Conservation (phyloP, 2,888 invertebrate genomes). For the Tryphoninae sp. region DNA sequence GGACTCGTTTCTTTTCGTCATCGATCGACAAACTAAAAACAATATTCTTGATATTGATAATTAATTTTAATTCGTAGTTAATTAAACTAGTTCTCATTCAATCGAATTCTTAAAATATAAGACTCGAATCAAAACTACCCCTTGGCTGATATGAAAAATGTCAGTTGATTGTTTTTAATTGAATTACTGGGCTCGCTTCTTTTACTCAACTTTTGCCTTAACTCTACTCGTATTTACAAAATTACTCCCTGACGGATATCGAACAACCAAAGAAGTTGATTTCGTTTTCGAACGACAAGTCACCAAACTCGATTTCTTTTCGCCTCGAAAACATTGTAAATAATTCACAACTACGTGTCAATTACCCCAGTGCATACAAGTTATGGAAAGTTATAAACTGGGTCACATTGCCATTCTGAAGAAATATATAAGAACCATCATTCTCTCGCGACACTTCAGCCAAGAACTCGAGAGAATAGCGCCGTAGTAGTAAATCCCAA, state of each 20-base stretch:
- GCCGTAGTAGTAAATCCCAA: constrained; percentile 39
- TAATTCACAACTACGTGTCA: neutral
- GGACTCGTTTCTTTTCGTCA: too few species aligned
- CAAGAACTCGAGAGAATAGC: constrained; percentile 29
- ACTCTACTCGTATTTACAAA: too few species aligned
- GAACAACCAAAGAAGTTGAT: too few species aligned
- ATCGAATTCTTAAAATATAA: too few species aligned
- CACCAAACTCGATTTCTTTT: neutral
- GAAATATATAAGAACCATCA: neutral
- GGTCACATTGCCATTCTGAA: neutral
- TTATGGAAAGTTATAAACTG: neutral
- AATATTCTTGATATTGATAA: neutral
- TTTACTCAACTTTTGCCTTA: too few species aligned
- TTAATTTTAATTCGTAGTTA: too few species aligned
- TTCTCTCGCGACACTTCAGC: constrained; percentile 25
- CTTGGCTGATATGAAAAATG: too few species aligned
- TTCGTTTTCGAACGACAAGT: neutral
- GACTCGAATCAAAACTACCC: too few species aligned
- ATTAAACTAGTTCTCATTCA: too few species aligned
- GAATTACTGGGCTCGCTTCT: too few species aligned
- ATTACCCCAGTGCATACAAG: neutral
- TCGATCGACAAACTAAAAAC: neutral
- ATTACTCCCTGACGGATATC: too few species aligned
- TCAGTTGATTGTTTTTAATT: too few species aligned
- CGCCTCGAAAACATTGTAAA: neutral